These are phyloP conservation scores for Megalonaias nervosa DNA, from an alignment of 1,140 invertebrate species.

Conservation along the genomic window DNA sequence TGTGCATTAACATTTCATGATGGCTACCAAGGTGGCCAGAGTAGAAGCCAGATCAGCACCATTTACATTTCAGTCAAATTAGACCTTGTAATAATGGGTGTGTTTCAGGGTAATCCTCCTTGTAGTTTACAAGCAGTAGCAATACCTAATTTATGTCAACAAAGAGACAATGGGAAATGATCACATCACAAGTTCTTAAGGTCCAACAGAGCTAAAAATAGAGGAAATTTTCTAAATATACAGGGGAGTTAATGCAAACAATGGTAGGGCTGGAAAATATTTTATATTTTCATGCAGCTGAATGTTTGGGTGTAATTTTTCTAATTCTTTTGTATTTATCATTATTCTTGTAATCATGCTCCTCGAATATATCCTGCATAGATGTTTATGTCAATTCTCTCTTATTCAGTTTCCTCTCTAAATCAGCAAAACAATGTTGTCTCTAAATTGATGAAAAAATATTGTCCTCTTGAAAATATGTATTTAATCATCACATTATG, in stretches of 20 bases:
- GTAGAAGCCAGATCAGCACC: neutral
- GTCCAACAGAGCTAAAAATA: no score
- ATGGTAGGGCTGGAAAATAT: no score
- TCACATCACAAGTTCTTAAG: no score
- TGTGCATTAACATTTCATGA: no score
- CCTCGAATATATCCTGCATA: neutral
- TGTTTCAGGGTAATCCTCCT: no score
- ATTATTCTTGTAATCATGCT: no score
- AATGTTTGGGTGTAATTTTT: neutral
- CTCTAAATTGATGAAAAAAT: no score
- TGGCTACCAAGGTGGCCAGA: no score
- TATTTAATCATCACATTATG: neutral
- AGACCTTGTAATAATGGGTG: neutral
- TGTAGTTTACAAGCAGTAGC: neutral
- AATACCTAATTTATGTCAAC: neutral
- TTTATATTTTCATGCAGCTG: no score
- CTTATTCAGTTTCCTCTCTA: neutral
- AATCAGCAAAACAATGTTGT: neutral
- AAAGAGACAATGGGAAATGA: no score
- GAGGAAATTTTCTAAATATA: neutral
- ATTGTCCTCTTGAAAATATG: neutral
- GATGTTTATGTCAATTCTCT: neutral
- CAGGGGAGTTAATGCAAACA: no score
- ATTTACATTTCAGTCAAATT: neutral
- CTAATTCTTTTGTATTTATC: neutral